Evolutionary conservation across 2,113 vertebrate genomes (phyloP), one percentile per base, ranked within the genome.

Genomic region (Probosciger aterrimus): DNA sequence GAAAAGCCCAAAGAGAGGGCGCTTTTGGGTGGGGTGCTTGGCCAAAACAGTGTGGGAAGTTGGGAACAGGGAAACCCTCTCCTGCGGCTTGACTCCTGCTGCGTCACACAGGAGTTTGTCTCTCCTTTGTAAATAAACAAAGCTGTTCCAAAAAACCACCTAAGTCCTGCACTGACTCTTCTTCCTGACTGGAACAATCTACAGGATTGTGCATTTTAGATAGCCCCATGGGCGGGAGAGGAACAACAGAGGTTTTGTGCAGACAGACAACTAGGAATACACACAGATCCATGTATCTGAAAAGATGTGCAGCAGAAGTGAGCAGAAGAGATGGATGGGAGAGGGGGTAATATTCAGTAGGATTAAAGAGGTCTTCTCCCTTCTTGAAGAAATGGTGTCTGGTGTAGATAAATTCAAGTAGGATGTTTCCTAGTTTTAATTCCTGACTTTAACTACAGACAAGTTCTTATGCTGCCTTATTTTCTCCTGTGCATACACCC

Each of bases 81-180:
- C 91, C 62, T 87, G 47, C 86, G 86, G 39, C 77, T 71, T 41
- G 39, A 39, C 10, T 86, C 69, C 62, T 87, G 47, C 86, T 84
- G 69, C 52, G 55, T 64, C 50, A 84, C 39, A 35, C 52, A 41
- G 57, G 44, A 49, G 52, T 71, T 85, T 80, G 31, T 71, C 73
- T 69, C 63, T 82, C 59, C n/a, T 86, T 91, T 77, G 85, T 63
- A 90, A 95, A 95, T 53, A 94, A 93, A 89, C 39, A 82, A 85
- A 89, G 33, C 47, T 73, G 47, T 87, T 76, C 44, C 71, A 62
- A 69, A 82, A 82, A 80, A 23, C 22, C 67, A 68, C 44, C 31
- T 80, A 55, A 92, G 35, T 49, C 22, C 47, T 73, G 44, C 37
- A 44, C 17, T n/a, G 47, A 20, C 24, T 91, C 88, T 78, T 64